phyloP scores from a whole-genome alignment of 2,888 invertebrate species.

The Chelonus formosanus region DNA sequence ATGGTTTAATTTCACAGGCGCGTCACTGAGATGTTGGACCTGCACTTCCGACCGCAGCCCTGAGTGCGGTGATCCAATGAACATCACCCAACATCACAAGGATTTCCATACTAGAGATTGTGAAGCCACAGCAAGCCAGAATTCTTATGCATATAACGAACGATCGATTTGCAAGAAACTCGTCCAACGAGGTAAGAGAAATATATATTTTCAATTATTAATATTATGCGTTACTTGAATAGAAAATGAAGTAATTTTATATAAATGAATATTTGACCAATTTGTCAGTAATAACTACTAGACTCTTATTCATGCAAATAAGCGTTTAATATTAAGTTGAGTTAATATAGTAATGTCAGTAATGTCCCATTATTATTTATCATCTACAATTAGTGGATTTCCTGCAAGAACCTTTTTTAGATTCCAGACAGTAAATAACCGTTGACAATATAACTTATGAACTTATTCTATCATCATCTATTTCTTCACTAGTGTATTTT shows the following conservation, averaged over 20 bases:
- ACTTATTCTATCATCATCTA: slow-evolving; percentile 1
- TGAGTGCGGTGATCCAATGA: slow-evolving; percentile 79
- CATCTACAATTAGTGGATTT: slow-evolving; percentile 31
- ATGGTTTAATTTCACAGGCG: slow-evolving; percentile 64
- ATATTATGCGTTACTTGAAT: too few species aligned
- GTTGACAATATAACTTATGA: not conserved
- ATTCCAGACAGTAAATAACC: not conserved
- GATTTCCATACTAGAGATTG: slow-evolving; percentile 59
- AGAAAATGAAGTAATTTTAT: too few species aligned
- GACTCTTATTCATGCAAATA: slow-evolving; percentile 12
- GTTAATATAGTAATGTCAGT: slow-evolving; percentile 18
- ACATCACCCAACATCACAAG: slow-evolving; percentile 66
- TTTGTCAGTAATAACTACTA: slow-evolving; percentile 2
- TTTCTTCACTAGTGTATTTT: slow-evolving; percentile 8
- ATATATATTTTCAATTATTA: not conserved
- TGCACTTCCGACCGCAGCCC: slow-evolving; percentile 78
- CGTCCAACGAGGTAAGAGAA: slow-evolving; percentile 75
- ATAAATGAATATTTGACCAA: too few species aligned
- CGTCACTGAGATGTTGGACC: slow-evolving; percentile 77
- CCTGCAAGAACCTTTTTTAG: slow-evolving; percentile 6
- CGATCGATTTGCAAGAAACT: slow-evolving; percentile 78
- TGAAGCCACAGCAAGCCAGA: slow-evolving; percentile 46
- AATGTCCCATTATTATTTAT: slow-evolving; percentile 20
- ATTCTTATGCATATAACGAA: slow-evolving; percentile 43
- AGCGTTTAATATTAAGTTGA: slow-evolving; percentile 19